Percentiles rank a stretch among this genome's conserved stretches.
Conservation (phyloP, 2,113 vertebrate genomes). For the Otus sunia region DNA sequence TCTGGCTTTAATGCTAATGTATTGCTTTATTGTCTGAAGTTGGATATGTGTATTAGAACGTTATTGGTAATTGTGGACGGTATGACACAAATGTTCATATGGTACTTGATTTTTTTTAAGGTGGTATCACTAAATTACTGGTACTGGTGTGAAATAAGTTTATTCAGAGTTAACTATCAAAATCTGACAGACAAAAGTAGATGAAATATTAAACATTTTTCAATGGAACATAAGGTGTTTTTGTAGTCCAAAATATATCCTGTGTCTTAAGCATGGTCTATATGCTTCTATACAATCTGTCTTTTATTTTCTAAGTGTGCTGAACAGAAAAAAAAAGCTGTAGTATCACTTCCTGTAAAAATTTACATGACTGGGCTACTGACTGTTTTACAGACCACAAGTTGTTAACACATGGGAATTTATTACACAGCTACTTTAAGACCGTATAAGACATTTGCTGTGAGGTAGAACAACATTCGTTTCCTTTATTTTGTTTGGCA, state of each 20-base stretch:
- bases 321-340: slow-evolving; percentile 17
- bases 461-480: background rate
- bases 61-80: background rate
- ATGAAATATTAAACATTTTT: background rate
- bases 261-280: background rate
- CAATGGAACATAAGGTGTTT: background rate
- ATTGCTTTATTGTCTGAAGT: background rate
- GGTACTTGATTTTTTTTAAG: background rate
- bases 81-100: background rate
- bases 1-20: background rate
- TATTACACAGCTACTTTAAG: slow-evolving; percentile 33
- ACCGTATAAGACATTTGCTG: slow-evolving; percentile 4
- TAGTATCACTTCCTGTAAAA: slow-evolving; percentile 37
- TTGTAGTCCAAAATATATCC: background rate
- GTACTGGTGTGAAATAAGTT: background rate
- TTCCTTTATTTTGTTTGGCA: slow-evolving; percentile 39
- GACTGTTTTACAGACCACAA: slow-evolving; percentile 27
- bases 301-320: slow-evolving; percentile 39
- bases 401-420: slow-evolving; percentile 34
- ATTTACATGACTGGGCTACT: background rate
- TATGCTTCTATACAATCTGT: background rate
- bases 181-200: background rate
- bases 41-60: background rate
- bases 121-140: background rate
- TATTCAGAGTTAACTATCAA: background rate